Evolutionary conservation across 2,113 vertebrate species (phyloP), one percentile per base, ranked within the genome.

Genomic region (Seriola quinqueradiata): DNA sequence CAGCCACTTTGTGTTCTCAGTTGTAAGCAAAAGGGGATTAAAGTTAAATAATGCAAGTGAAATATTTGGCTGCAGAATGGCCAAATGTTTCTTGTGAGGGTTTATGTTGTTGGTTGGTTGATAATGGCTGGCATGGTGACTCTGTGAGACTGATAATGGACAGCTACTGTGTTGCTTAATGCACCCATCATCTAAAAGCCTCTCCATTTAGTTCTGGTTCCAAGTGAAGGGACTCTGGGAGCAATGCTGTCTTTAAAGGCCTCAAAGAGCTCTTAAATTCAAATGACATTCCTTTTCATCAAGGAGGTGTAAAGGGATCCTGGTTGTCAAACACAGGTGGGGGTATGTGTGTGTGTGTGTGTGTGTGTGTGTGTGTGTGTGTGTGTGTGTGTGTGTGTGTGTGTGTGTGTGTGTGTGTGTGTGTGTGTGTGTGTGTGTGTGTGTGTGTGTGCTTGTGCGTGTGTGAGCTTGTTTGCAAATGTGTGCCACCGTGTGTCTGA

Each of bases 141-240:
- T 88, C 70, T 36, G 63, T 75, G 72, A 77, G 89, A 72, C 72
- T 66, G 74, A 87, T 93, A 90, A 91, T 91, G 90, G 83, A 89
- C 78, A 65, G 69, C 75, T 69, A 70, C 61, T 1, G 25, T 77
- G 77, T 69, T 83, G 61, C 73, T 93, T 91, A 91, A 93, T 88
- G 88, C 85, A 79, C 65, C 79, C 78, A 70, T 87, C 75, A 77
- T 73, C 80, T 90, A 84, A 92, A 90, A 92, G 86, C 84, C 75
- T 71, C 67, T 72, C 79, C 84, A 81, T 88, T 86, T 88, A 81
- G 63, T 85, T 86, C n/a, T 66, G 68, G 67, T 79, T 83, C 48
- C 60, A 81, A 79, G 68, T 81, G 75, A 89, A 91, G 87, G 82
- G 86, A 86, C 70, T 72, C 81, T 0, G 75, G 65, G 82, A 87